Evolutionary conservation across 2,113 vertebrate species (phyloP).

Genomic region (Austrofundulus limnaeus): DNA sequence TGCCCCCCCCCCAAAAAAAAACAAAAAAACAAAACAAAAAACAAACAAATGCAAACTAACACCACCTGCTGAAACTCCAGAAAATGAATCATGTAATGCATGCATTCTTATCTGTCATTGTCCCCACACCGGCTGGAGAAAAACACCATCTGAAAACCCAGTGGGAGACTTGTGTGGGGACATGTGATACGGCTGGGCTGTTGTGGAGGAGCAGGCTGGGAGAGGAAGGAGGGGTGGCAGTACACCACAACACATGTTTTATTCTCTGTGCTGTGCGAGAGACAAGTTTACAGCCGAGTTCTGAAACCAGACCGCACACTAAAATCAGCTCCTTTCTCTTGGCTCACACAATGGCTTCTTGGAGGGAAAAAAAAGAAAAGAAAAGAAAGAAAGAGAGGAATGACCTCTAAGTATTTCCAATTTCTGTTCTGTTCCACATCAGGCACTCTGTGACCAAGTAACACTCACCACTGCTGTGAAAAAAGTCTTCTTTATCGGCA

Average conservation of each 20-base stretch:
- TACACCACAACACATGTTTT: constrained; percentile 64
- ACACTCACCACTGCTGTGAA: constrained; percentile 22
- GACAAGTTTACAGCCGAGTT: constrained; percentile 42
- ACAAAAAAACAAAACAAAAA: too few relatives aligned
- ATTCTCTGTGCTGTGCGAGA: constrained; percentile 41
- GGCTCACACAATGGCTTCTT: constrained; percentile 22
- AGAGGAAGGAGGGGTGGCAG: background rate
- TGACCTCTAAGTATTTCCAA: constrained; percentile 57
- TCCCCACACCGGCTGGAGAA: constrained; percentile 43
- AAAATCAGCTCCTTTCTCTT: constrained; percentile 33
- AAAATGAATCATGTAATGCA: constrained; percentile 69
- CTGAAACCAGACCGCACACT: constrained; percentile 53
- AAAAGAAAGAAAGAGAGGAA: constrained; percentile 17
- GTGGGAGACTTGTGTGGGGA: constrained; percentile 54
- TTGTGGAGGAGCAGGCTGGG: constrained; percentile 2
- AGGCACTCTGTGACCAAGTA: constrained; percentile 23
- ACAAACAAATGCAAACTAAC: constrained; percentile 58
- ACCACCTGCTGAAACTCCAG: constrained; percentile 63
- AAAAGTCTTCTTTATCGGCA: constrained; percentile 30
- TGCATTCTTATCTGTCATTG: constrained; percentile 62
- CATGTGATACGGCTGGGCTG: constrained; percentile 50
- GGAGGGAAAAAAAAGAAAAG: background rate
- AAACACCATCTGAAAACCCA: constrained; percentile 56
- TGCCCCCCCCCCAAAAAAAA: too few relatives aligned
- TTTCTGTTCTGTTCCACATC: constrained; percentile 39